A percentile compares a stretch with the other conserved stretches of the same genome.
Conservation (phyloP, 2,797 vertebrate species). For the Pangasius krempfi region DNA sequence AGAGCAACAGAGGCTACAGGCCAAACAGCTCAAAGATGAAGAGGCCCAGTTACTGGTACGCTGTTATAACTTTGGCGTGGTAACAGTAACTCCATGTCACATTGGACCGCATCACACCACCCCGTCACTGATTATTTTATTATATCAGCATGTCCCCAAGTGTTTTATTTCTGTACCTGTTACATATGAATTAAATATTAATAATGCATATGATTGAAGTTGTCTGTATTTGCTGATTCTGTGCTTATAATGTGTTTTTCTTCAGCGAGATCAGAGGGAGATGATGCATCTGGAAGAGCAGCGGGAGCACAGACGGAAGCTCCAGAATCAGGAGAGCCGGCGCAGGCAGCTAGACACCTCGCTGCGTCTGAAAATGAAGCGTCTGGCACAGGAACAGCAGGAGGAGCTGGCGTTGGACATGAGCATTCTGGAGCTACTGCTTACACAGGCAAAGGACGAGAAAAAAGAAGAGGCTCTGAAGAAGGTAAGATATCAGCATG, state of each 20-base stretch:
- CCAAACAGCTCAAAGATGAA: conserved; percentile 73
- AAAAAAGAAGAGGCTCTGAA: conserved; percentile 68
- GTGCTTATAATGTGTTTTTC: neutral
- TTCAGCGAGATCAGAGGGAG: conserved; percentile 75
- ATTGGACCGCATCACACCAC: neutral
- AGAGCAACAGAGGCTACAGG: conserved; percentile 61
- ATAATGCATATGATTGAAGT: neutral
- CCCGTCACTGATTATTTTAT: neutral
- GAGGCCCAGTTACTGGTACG: conserved; percentile 79
- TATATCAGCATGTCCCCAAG: neutral
- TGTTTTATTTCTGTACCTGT: neutral
- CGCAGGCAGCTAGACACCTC: conserved; percentile 71
- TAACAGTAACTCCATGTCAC: neutral
- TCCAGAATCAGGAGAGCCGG: conserved; percentile 62
- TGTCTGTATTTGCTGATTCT: neutral
- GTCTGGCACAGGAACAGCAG: conserved; percentile 72
- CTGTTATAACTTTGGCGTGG: neutral
- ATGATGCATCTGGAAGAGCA: conserved; percentile 71
- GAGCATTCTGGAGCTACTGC: conserved; percentile 73
- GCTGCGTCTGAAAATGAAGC: conserved; percentile 74
- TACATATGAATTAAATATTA: neutral
- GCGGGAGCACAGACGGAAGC: conserved; percentile 66
- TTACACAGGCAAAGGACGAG: conserved; percentile 67
- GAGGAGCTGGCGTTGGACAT: conserved; percentile 78
- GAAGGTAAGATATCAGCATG: conserved; percentile 72